phyloP scores from a whole-genome alignment of 1,140 invertebrate species.

The Solenopsis invicta region DNA sequence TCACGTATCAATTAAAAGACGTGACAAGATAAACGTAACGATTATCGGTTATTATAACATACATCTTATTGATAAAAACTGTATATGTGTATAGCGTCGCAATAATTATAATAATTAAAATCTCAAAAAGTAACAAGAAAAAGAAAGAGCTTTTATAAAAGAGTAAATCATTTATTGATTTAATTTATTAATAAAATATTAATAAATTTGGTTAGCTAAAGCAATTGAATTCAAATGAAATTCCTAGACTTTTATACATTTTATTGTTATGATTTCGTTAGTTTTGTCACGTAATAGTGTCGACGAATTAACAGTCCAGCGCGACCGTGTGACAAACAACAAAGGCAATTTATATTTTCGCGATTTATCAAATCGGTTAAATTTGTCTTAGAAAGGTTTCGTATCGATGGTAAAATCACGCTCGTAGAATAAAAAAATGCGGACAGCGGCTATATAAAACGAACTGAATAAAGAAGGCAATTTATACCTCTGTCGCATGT shows the following conservation, averaged over 20 bases:
- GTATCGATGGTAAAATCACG: not conserved
- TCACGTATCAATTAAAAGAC: not conserved
- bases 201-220: not conserved
- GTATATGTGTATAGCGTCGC: not conserved
- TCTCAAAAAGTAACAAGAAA: not conserved
- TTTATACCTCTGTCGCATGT: not conserved
- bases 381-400: not conserved
- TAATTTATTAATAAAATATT: not conserved
- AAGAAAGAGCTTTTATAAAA: not conserved
- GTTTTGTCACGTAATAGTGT: not conserved
- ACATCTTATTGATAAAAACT: not conserved
- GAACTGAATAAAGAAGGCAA: not conserved
- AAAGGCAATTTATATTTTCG: not conserved
- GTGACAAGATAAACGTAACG: constrained; percentile 7
- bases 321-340: not conserved
- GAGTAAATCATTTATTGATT: not conserved
- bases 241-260: not conserved
- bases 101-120: not conserved
- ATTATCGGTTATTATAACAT: not conserved
- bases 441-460: not conserved
- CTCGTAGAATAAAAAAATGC: constrained; percentile 10
- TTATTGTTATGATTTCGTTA: not conserved
- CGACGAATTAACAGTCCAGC: not conserved
- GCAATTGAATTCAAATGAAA: not conserved
- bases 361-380: not conserved